phyloP scores from a whole-genome alignment of 2,797 vertebrate species.

The Tauraco hartlaubi region DNA sequence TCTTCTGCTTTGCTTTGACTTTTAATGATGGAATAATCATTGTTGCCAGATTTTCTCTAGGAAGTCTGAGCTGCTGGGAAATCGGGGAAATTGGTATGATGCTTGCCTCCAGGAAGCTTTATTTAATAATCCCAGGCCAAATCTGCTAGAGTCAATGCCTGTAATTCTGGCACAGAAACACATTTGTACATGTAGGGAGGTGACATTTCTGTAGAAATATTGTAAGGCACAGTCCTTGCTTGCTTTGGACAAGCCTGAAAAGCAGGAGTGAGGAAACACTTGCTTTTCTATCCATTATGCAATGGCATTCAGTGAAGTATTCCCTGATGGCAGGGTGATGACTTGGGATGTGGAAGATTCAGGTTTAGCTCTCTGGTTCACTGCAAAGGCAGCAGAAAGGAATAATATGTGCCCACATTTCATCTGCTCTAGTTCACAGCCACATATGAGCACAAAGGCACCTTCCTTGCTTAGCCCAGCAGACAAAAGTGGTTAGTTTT shows the following conservation, averaged over 20 bases:
- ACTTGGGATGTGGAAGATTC: not conserved
- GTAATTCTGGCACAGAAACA: not conserved
- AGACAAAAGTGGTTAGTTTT: not conserved
- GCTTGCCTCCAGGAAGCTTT: not conserved
- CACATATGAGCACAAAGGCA: not conserved
- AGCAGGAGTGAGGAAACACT: not conserved
- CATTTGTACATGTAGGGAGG: not conserved
- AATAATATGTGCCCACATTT: not conserved
- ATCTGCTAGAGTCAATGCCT: not conserved
- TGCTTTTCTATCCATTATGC: not conserved
- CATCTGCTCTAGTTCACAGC: conserved; percentile 31
- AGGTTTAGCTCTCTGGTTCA: not conserved
- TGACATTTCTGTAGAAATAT: not conserved
- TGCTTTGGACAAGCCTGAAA: not conserved
- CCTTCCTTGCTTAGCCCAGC: not conserved
- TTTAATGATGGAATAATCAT: not conserved
- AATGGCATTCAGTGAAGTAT: not conserved
- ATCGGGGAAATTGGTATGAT: not conserved
- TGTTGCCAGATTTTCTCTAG: not conserved
- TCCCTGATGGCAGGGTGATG: not conserved
- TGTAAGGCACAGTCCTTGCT: not conserved
- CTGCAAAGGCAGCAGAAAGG: not conserved
- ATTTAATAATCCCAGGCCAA: not conserved
- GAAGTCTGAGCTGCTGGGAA: not conserved
- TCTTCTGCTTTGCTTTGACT: not conserved